These are phyloP conservation scores for Nowickia ferox DNA, from an alignment of 2,888 invertebrate species.

Conservation along the genomic window DNA sequence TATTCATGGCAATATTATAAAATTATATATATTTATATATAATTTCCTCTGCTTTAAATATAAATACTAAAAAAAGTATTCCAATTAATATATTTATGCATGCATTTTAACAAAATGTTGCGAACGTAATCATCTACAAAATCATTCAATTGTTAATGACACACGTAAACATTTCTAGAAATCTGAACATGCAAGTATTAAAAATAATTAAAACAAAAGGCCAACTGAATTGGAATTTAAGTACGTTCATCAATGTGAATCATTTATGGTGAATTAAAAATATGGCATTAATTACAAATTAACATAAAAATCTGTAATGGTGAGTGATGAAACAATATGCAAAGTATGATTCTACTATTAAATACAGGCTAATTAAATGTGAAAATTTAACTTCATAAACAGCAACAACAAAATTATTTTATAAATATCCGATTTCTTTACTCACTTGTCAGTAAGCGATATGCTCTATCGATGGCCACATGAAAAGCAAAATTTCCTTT, in stretches of 20 bases:
- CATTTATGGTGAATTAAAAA: neutral
- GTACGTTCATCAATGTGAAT: slow-evolving; percentile 3
- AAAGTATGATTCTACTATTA: neutral
- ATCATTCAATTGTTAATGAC: slow-evolving; percentile 50
- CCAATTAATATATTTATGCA: neutral
- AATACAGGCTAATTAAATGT: neutral
- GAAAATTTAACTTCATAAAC: neutral
- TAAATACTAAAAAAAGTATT: neutral
- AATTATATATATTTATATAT: too few relatives aligned
- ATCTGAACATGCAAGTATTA: slow-evolving; percentile 2
- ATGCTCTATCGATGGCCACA: slow-evolving; percentile 77
- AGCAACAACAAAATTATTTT: neutral
- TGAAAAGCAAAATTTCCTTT: slow-evolving; percentile 80
- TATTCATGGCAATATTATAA: too few relatives aligned
- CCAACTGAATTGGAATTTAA: slow-evolving; percentile 8
- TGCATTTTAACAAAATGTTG: neutral
- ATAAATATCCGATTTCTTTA: neutral
- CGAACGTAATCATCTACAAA: slow-evolving; percentile 36
- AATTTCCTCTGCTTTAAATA: neutral
- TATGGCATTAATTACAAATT: neutral
- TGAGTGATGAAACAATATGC: neutral
- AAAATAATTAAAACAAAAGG: slow-evolving; percentile 38
- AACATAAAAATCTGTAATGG: neutral
- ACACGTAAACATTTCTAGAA: neutral
- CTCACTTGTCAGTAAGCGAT: slow-evolving; percentile 76